A percentile compares a stretch with the other conserved stretches of the same genome.
phyloP scores from a whole-genome alignment of 2,797 vertebrate genomes.

The Hydrocynus forskahlii region DNA sequence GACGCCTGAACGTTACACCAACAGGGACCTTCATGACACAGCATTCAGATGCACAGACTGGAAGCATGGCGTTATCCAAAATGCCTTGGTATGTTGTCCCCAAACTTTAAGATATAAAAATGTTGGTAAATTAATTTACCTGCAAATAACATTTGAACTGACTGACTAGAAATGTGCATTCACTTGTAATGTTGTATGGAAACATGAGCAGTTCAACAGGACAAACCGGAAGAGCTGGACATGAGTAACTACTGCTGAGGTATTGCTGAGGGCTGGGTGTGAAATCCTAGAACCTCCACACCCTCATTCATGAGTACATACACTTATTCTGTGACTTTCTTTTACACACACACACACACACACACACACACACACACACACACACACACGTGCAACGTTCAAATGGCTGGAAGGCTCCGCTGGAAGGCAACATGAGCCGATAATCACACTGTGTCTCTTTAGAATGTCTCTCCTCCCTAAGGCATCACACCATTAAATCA shows the following conservation, averaged over 20 bases:
- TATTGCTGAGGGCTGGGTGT: background rate
- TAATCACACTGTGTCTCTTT: background rate
- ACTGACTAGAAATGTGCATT: too few relatives aligned
- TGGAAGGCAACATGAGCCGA: background rate
- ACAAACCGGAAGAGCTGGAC: background rate
- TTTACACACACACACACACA: background rate
- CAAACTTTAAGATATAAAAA: too few relatives aligned
- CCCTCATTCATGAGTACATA: conserved; percentile 16
- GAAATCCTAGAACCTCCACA: background rate
- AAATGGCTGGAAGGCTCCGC: background rate
- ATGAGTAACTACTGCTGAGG: background rate
- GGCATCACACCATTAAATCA: too few relatives aligned
- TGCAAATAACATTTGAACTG: too few relatives aligned
- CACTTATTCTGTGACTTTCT: too few relatives aligned
- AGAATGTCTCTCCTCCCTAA: background rate
- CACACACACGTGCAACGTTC: background rate
- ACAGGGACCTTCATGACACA: too few relatives aligned
- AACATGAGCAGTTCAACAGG: background rate
- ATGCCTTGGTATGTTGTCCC: too few relatives aligned
- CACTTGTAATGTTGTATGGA: background rate
- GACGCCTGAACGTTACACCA: too few relatives aligned
- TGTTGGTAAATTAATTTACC: too few relatives aligned
- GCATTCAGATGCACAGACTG: too few relatives aligned
- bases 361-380: background rate
- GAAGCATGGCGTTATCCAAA: too few relatives aligned